These are phyloP conservation scores for Solenopsis invicta DNA, from an alignment of 1,140 invertebrate genomes.

Conservation along the genomic window DNA sequence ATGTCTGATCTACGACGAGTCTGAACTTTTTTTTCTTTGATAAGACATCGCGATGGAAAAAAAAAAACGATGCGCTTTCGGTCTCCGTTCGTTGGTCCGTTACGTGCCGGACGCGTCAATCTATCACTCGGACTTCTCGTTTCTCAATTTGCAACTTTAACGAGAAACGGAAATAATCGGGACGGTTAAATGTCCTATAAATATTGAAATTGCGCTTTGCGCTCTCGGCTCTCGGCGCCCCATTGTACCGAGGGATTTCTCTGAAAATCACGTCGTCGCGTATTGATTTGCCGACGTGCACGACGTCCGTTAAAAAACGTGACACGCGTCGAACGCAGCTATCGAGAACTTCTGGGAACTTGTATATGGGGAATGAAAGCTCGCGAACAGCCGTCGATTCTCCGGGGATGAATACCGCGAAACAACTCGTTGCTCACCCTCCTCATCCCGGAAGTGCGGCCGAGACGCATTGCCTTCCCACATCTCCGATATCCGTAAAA, in stretches of 20 bases:
- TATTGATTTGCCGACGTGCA: slow-evolving; percentile 46
- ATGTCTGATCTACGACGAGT: not conserved
- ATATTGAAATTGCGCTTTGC: slow-evolving; percentile 25
- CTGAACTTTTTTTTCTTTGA: not conserved
- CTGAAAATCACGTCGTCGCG: slow-evolving; percentile 39
- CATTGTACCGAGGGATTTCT: slow-evolving; percentile 9
- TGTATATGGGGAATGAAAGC: not conserved
- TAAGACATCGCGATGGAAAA: no score
- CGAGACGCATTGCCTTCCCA: not conserved
- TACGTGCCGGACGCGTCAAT: not conserved
- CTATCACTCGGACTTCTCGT: not conserved
- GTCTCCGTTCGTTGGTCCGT: not conserved
- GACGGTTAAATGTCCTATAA: slow-evolving; percentile 1
- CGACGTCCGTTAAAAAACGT: slow-evolving; percentile 49
- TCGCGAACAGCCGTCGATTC: not conserved
- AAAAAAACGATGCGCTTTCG: no score
- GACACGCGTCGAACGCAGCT: slow-evolving; percentile 55
- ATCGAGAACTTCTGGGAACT: slow-evolving; percentile 23
- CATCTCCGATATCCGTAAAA: not conserved
- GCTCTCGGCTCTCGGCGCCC: not conserved
- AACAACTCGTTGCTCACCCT: not conserved
- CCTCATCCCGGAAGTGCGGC: slow-evolving; percentile 4
- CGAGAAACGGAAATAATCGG: slow-evolving; percentile 13
- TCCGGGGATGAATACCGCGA: slow-evolving; percentile 22
- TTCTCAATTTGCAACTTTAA: slow-evolving; percentile 1